Conservation (phyloP, 2,797 vertebrate genomes). For the Lacerta bilineata region DNA sequence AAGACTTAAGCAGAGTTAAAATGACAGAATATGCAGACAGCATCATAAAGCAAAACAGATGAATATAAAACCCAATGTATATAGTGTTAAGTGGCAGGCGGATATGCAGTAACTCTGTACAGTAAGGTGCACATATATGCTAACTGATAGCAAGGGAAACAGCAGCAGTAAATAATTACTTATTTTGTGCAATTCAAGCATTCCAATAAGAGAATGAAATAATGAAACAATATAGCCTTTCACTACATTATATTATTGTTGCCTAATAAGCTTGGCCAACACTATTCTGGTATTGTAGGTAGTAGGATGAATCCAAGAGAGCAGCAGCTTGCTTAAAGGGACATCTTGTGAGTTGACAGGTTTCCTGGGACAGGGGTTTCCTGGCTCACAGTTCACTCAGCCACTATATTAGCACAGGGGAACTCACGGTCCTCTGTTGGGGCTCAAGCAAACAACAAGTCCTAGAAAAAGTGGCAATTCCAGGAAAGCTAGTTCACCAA, state of each 20-base stretch:
- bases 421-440: too few relatives aligned
- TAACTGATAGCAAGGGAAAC: background rate
- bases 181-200: background rate
- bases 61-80: background rate
- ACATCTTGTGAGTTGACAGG: too few relatives aligned
- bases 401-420: background rate
- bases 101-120: background rate
- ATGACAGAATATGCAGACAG: background rate
- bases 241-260: background rate
- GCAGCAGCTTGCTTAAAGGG: background rate
- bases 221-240: background rate
- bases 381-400: background rate
- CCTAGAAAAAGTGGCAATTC: background rate
- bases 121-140: too few relatives aligned
- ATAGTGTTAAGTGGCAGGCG: background rate
- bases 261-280: background rate
- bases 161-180: background rate
- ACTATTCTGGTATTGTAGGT: background rate
- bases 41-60: background rate
- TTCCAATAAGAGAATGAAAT: background rate
- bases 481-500: background rate
- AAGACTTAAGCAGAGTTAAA: conserved; percentile 4
- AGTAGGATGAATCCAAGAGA: background rate
- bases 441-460: background rate
- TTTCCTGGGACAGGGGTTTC: background rate